phyloP scores from a whole-genome alignment of 2,888 invertebrate species.

The Synergus gifuensis region DNA sequence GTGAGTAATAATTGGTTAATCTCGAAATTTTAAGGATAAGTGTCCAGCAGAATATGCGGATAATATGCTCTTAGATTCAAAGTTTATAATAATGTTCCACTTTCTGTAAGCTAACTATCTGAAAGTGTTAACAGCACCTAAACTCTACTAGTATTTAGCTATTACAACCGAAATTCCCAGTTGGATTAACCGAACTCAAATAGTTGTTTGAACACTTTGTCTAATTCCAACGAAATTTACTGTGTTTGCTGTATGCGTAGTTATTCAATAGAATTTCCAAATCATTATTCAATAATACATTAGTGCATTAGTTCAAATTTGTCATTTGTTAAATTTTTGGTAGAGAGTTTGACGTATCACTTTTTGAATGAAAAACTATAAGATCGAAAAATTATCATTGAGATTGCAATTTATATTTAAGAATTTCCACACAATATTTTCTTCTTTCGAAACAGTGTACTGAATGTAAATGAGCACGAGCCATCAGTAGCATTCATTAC shows the following conservation, averaged over 20 bases:
- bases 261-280: not conserved
- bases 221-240: not conserved
- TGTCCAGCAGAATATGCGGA: not conserved
- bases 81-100: not conserved
- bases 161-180: slow-evolving; percentile 5
- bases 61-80: not conserved
- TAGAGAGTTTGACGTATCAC: too few species aligned
- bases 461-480: too few species aligned
- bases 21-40: too few species aligned
- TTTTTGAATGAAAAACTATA: too few species aligned
- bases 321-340: too few species aligned
- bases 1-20: not conserved
- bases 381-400: too few species aligned
- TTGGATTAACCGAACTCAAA: slow-evolving; percentile 12
- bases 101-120: not conserved
- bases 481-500: too few species aligned
- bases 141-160: slow-evolving; percentile 3
- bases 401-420: too few species aligned
- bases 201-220: slow-evolving; percentile 12
- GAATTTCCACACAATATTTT: too few species aligned
- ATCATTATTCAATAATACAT: not conserved
- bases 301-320: too few species aligned
- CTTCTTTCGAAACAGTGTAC: too few species aligned
- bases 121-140: not conserved
- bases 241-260: not conserved